Evolutionary conservation across 2,888 invertebrate genomes (phyloP).

Genomic region (Idaea aversata): DNA sequence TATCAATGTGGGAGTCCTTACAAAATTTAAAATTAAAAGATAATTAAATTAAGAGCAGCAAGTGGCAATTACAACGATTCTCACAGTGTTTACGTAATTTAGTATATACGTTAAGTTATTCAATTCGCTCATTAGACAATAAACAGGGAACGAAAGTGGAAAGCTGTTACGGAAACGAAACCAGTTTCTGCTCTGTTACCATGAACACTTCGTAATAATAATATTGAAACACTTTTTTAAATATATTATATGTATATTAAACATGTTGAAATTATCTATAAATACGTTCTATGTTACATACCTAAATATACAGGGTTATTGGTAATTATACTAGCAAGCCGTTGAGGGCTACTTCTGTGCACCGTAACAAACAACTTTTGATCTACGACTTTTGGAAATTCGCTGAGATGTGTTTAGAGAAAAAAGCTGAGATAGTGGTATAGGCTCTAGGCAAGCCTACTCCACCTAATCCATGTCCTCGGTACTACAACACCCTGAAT

Average conservation of each 20-base stretch:
- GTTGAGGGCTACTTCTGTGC: too few relatives aligned
- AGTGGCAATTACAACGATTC: slow-evolving; percentile 66
- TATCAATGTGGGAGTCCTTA: slow-evolving; percentile 51
- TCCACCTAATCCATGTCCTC: too few relatives aligned
- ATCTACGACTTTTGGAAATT: too few relatives aligned
- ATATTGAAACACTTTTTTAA: slow-evolving; percentile 14
- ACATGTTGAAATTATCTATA: background rate
- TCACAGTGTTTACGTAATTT: slow-evolving; percentile 72
- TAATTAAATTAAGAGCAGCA: slow-evolving; percentile 55
- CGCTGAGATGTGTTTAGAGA: too few relatives aligned
- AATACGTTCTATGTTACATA: background rate
- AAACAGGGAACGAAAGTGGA: slow-evolving; percentile 75
- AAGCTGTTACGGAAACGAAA: slow-evolving; percentile 70
- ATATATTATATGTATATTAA: background rate
- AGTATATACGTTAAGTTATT: slow-evolving; percentile 72
- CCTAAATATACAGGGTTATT: too few relatives aligned
- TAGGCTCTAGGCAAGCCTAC: too few relatives aligned
- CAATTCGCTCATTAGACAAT: slow-evolving; percentile 74
- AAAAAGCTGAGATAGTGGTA: too few relatives aligned
- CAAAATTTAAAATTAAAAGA: slow-evolving; percentile 63
- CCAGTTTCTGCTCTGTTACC: slow-evolving; percentile 45
- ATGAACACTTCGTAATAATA: slow-evolving; percentile 36
- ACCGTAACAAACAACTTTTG: too few relatives aligned
- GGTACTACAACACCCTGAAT: too few relatives aligned
- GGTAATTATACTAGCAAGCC: too few relatives aligned